Evolutionary conservation across 2,888 invertebrate species (phyloP).

Genomic region (Thysanoteuthis rhombus): DNA sequence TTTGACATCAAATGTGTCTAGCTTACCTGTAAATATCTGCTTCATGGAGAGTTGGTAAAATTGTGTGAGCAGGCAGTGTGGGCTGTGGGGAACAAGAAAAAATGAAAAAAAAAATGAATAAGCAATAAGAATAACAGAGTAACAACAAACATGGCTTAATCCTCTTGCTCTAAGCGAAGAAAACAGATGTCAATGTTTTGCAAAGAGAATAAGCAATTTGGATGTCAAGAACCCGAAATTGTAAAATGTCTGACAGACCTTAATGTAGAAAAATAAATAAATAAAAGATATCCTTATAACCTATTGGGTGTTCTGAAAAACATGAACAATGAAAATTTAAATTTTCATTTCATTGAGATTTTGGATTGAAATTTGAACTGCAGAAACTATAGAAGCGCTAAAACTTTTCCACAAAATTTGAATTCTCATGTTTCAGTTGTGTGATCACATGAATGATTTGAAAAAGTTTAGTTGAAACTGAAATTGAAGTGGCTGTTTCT

Average conservation of each 20-base stretch:
- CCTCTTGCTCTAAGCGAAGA: not conserved
- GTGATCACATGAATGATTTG: too few species aligned
- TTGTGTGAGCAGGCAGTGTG: slow-evolving; percentile 60
- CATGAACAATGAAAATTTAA: too few species aligned
- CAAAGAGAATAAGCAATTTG: not conserved
- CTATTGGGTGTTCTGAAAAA: too few species aligned
- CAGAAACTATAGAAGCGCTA: too few species aligned
- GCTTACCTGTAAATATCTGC: slow-evolving; percentile 68
- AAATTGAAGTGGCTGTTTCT: too few species aligned
- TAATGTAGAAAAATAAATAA: not conserved
- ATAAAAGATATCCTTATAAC: too few species aligned
- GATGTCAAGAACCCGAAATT: not conserved
- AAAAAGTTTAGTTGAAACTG: too few species aligned
- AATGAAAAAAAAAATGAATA: not conserved
- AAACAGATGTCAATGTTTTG: not conserved
- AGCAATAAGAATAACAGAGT: not conserved
- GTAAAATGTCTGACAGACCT: not conserved
- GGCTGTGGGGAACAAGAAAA: slow-evolving; percentile 53
- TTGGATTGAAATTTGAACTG: too few species aligned
- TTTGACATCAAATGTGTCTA: not conserved
- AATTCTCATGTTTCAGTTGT: too few species aligned
- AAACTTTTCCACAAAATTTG: too few species aligned
- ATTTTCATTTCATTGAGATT: too few species aligned
- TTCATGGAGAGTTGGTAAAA: slow-evolving; percentile 69
- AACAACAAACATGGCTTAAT: not conserved